Percentiles rank a stretch among this genome's conserved stretches.
These are phyloP conservation scores for Drosophila ambigua DNA, from an alignment of 1,140 invertebrate species.

Conservation along the genomic window DNA sequence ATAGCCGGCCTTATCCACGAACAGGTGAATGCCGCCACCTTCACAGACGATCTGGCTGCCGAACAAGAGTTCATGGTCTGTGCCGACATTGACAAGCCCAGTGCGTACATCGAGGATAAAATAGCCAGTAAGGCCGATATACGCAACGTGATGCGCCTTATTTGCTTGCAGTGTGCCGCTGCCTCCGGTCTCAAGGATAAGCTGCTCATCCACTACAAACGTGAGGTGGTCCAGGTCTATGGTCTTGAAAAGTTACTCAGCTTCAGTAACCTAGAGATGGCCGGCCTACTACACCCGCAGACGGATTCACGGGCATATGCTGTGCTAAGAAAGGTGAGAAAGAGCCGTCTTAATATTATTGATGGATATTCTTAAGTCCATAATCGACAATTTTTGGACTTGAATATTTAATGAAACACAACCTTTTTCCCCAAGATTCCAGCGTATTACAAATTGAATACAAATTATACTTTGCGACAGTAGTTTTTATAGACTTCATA, in stretches of 20 bases:
- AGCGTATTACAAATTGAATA: too few species aligned
- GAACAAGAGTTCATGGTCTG: slow-evolving; percentile 97
- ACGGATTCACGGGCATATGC: slow-evolving; percentile 88
- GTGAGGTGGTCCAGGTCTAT: slow-evolving; percentile 96
- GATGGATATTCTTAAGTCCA: neutral
- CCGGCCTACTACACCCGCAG: slow-evolving; percentile 91
- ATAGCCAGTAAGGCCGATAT: slow-evolving; percentile 93
- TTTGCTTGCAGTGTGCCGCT: slow-evolving; percentile 94
- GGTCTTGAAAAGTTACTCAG: slow-evolving; percentile 94
- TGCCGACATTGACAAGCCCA: slow-evolving; percentile 94
- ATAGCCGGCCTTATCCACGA: slow-evolving; percentile 88
- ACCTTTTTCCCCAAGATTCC: too few species aligned
- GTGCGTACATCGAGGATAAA: slow-evolving; percentile 94
- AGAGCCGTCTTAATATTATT: neutral
- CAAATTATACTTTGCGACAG: too few species aligned
- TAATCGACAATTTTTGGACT: neutral
- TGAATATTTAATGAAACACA: neutral
- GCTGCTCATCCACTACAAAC: slow-evolving; percentile 95
- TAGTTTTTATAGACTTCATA: too few species aligned
- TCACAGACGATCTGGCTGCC: slow-evolving; percentile 85
- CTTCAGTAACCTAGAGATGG: slow-evolving; percentile 94
- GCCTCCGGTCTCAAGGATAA: slow-evolving; percentile 96
- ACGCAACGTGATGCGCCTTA: slow-evolving; percentile 92
- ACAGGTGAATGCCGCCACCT: slow-evolving; percentile 84
- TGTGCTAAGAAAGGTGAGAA: slow-evolving; percentile 87